phyloP scores from a whole-genome alignment of 2,113 vertebrate species.

The Myanophis thanlyinensis region DNA sequence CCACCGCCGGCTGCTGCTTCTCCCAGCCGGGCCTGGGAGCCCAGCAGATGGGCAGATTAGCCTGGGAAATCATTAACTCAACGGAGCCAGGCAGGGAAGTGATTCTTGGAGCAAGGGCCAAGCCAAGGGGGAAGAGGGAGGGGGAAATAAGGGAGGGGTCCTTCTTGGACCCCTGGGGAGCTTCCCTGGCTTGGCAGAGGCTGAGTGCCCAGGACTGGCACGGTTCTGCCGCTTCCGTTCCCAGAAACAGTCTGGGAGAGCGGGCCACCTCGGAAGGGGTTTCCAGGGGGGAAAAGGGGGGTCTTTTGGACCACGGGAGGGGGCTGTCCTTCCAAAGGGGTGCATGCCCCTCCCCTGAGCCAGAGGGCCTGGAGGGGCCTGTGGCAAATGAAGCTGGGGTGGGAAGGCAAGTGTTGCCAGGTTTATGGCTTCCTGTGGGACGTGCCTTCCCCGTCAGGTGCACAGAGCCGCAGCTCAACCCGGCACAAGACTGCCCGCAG shows the following conservation, averaged over 20 bases:
- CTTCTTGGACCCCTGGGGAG: not conserved
- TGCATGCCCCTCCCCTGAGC: not conserved
- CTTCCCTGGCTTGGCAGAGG: not conserved
- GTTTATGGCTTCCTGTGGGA: not conserved
- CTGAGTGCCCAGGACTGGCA: not conserved
- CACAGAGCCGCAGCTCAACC: not conserved
- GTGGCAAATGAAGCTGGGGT: not conserved
- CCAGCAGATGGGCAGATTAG: not conserved
- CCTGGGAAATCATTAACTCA: not conserved
- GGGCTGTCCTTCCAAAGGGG: not conserved
- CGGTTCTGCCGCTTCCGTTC: not conserved
- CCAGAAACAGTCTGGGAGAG: not conserved
- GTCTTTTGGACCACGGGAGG: not conserved
- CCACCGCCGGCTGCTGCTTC: not conserved
- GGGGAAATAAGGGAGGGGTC: not conserved
- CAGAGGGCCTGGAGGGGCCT: not conserved
- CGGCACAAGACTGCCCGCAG: not conserved
- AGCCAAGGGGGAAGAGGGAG: not conserved
- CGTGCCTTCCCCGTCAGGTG: too few species aligned
- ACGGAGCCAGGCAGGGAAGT: not conserved
- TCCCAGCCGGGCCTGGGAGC: not conserved
- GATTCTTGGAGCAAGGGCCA: not conserved
- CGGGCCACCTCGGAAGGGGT: not conserved
- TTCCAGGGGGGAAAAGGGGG: not conserved
- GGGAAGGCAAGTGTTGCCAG: not conserved